Conservation (phyloP, 2,113 vertebrate genomes). For the Odocoileus hemionus region DNA sequence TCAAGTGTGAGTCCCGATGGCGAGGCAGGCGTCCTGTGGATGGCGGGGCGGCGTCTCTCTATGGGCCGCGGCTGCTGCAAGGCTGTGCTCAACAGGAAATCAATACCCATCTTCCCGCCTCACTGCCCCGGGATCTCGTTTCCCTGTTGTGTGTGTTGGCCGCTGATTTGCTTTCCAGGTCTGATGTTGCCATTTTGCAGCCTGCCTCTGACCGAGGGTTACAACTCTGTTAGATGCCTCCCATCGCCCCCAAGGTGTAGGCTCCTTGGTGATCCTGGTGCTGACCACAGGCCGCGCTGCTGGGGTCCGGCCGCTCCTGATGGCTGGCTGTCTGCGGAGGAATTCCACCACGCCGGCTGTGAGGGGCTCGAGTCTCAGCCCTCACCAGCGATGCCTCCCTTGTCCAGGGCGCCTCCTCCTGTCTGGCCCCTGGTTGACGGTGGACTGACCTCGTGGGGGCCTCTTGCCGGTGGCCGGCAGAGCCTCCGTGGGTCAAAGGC, state of each 20-base stretch:
- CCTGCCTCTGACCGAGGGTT: neutral
- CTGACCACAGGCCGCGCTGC: accelerated
- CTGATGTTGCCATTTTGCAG: neutral
- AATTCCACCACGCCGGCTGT: accelerated
- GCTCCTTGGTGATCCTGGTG: accelerated
- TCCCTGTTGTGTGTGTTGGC: neutral
- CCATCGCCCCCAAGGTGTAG: accelerated
- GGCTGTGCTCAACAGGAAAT: neutral
- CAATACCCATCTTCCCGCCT: neutral
- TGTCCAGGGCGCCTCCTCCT: accelerated
- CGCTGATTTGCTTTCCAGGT: neutral
- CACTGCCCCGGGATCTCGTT: neutral
- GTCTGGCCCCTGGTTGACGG: neutral
- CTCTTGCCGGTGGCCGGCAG: accelerated
- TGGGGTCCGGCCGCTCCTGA: accelerated
- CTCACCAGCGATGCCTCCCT: accelerated
- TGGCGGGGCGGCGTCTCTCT: neutral
- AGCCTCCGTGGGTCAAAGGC: too few species aligned
- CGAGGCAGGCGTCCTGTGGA: neutral
- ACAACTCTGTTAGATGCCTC: neutral
- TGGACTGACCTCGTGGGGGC: too few species aligned
- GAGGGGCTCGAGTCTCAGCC: too few species aligned
- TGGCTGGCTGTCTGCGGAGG: accelerated
- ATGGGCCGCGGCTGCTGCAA: neutral
- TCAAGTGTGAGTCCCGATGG: accelerated